Evolutionary conservation across 1,140 invertebrate species (phyloP), one percentile per base, ranked within the genome.

Genomic region (Plectrocnemia conspersa): DNA sequence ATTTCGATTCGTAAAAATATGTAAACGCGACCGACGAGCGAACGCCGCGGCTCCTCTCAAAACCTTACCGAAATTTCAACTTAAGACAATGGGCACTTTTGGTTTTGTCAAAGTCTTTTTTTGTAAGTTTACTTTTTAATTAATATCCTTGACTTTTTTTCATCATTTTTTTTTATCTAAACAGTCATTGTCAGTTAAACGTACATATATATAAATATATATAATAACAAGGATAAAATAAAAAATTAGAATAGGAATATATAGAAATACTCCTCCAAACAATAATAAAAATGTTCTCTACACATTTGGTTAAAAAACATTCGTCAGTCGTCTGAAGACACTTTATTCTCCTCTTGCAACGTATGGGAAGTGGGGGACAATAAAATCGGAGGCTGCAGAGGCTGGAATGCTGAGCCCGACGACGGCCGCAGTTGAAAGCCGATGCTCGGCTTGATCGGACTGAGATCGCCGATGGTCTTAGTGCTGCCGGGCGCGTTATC

Each of bases 331-430:
- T 59, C 50, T 15, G 48, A 32, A 16, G 46, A 40, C 16, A 42
- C 27, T 56, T 41, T 41, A 48, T 40, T 57, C 41, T 45, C 33
- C 19, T 38, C 11, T 55, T 13, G 10, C 38, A 23, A n/a, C 18
- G 13, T 35, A 10, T 15, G 10, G 7, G 63, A 72, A 70, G 72
- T 72, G 53, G 75, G 71, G 63, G 68, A 70, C 65, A 69, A 71
- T 45, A 71, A 67, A 58, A 72, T 65, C 58, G 73, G 71, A 55
- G 84, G 82, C 66, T 84, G 81, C 55, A 89, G 76, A 59, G 86
- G 84, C 70, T 87, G 81, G 74, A 91, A 91, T 56, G 88, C 88
- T 33, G 88, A 90, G 56, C 86, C 84, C 56, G 83, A 78, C 66
- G 87, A 89, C 48, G 86, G 86, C 64, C 85, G 84, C 64, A 91